Conservation (phyloP, 2,797 vertebrate genomes). For the Gymnoscopelus braueri region DNA sequence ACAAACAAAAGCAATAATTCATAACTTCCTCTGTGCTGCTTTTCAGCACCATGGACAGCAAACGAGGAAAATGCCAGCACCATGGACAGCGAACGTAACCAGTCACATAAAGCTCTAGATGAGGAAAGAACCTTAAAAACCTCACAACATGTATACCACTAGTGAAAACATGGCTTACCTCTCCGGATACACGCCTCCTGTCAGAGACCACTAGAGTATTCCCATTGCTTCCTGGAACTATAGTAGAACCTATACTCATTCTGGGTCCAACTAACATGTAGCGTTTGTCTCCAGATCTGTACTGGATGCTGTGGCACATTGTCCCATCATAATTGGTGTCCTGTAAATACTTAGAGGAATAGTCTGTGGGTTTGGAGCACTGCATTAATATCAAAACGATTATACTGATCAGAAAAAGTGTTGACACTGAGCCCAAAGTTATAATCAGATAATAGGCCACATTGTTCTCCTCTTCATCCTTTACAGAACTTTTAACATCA, state of each 20-base stretch:
- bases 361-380: slow-evolving; percentile 30
- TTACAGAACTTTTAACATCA: slow-evolving; percentile 18
- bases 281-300: slow-evolving; percentile 68
- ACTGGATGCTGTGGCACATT: slow-evolving; percentile 70
- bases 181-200: slow-evolving; percentile 17
- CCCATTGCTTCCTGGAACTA: slow-evolving; percentile 45
- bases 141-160: slow-evolving; percentile 15
- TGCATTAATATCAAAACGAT: slow-evolving; percentile 32
- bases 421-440: slow-evolving; percentile 28
- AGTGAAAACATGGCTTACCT: slow-evolving; percentile 16
- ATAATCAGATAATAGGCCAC: slow-evolving; percentile 34
- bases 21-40: background rate
- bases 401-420: slow-evolving; percentile 35
- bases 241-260: slow-evolving; percentile 62
- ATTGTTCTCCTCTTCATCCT: slow-evolving; percentile 10
- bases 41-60: slow-evolving; percentile 19
- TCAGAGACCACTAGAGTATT: slow-evolving; percentile 46
- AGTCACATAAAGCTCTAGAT: no score
- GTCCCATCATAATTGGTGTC: slow-evolving; percentile 38
- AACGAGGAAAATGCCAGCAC: no score
- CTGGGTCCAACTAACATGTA: slow-evolving; percentile 73
- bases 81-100: no score
- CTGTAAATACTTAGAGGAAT: slow-evolving; percentile 29
- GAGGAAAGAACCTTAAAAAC: no score
- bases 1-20: no score